Evolutionary conservation across 2,888 invertebrate species (phyloP).

Genomic region (Drosophila suboccidentalis): DNA sequence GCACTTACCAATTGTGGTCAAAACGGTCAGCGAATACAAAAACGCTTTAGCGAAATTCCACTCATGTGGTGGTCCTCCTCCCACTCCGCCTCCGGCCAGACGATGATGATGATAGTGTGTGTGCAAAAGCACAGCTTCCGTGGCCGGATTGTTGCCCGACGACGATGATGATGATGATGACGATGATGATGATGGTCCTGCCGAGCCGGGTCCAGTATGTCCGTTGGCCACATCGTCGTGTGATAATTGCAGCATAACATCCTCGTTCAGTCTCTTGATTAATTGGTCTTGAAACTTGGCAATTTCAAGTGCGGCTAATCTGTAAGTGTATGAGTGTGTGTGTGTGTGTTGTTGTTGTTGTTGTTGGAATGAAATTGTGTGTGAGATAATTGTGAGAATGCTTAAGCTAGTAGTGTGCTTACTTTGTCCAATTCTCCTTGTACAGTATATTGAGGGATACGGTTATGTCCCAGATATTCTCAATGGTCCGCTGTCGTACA

Average conservation of each 20-base stretch:
- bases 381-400: constrained; percentile 9
- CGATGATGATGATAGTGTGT: constrained; percentile 85
- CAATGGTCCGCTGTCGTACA: constrained; percentile 90
- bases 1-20: constrained; percentile 95
- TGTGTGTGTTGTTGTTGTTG: constrained; percentile 4
- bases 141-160: constrained; percentile 81
- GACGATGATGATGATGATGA: constrained; percentile 13
- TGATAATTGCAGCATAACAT: constrained; percentile 89
- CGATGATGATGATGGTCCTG: constrained; percentile 19
- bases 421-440: constrained; percentile 95
- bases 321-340: constrained; percentile 47
- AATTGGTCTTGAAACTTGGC: constrained; percentile 93
- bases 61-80: constrained; percentile 86
- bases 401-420: constrained; percentile 86
- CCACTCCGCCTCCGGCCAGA: constrained; percentile 53
- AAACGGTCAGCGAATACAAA: constrained; percentile 96
- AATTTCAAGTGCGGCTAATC: constrained; percentile 86
- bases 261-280: constrained; percentile 92
- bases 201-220: constrained; percentile 29
- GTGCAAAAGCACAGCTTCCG: constrained; percentile 85
- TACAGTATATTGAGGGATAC: constrained; percentile 94
- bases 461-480: constrained; percentile 96
- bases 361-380: neutral
- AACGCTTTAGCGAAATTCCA: constrained; percentile 97
- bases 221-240: constrained; percentile 85